Conservation (phyloP, 2,113 vertebrate species). For the Stictonetta naevosa region DNA sequence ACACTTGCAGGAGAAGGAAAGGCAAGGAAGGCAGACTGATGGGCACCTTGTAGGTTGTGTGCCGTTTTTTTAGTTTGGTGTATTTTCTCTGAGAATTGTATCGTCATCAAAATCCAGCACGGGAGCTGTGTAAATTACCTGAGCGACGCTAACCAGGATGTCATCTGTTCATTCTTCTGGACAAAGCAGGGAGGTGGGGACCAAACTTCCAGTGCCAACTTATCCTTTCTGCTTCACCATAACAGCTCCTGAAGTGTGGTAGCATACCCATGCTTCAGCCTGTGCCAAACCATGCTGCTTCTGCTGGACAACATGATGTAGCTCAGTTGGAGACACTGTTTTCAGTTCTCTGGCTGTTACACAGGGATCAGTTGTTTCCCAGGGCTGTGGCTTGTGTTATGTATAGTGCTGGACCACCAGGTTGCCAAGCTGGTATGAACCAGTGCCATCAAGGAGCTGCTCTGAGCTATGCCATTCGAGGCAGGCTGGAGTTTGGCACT, state of each 20-base stretch:
- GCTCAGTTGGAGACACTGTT: rapidly evolving
- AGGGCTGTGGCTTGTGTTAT: neutral
- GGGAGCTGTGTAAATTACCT: neutral
- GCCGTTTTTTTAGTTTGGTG: neutral
- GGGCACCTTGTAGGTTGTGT: neutral
- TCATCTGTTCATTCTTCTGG: neutral
- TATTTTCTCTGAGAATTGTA: neutral
- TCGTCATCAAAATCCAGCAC: rapidly evolving
- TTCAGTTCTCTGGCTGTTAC: neutral
- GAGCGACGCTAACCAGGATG: neutral
- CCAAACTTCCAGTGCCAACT: neutral
- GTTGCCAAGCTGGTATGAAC: neutral
- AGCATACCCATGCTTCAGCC: rapidly evolving
- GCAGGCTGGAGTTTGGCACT: neutral
- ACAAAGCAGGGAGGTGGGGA: neutral
- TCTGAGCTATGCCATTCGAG: rapidly evolving
- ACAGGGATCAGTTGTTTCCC: neutral
- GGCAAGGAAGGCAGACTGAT: neutral
- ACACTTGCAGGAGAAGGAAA: neutral
- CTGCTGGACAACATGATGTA: neutral
- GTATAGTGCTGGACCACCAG: rapidly evolving
- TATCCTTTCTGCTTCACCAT: neutral
- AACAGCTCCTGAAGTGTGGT: neutral
- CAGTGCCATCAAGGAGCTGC: neutral
- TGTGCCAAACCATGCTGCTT: rapidly evolving